Conservation (phyloP, 1,140 invertebrate genomes). For the Rhizoglyphus robini region DNA sequence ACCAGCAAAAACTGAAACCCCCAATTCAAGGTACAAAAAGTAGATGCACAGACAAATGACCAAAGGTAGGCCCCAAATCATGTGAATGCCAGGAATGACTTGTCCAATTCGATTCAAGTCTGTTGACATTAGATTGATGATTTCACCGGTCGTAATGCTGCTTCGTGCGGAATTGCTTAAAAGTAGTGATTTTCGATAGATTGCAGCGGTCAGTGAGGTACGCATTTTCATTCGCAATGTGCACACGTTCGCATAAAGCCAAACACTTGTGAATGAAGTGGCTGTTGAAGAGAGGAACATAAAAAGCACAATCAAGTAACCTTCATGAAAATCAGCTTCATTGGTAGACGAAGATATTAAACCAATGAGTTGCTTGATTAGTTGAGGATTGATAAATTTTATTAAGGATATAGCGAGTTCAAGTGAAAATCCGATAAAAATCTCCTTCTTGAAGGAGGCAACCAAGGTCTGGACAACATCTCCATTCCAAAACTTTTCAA, state of each 20-base stretch:
- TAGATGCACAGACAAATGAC: slow-evolving; percentile 77
- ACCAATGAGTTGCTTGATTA: slow-evolving; percentile 36
- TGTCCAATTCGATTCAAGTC: slow-evolving; percentile 36
- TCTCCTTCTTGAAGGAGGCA: slow-evolving; percentile 62
- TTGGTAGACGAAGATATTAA: no score
- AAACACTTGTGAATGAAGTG: slow-evolving; percentile 29
- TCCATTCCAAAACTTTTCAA: slow-evolving; percentile 37
- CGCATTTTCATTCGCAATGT: no score
- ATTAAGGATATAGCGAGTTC: slow-evolving; percentile 71
- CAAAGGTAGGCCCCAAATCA: slow-evolving; percentile 89
- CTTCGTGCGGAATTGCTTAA: slow-evolving; percentile 31
- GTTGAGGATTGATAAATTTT: slow-evolving; percentile 71
- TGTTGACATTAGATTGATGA: slow-evolving; percentile 42
- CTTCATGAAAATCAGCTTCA: slow-evolving; percentile 66
- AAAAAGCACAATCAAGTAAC: slow-evolving; percentile 29
- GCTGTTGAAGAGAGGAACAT: slow-evolving; percentile 23
- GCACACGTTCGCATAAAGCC: slow-evolving; percentile 49
- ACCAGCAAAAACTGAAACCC: slow-evolving; percentile 34
- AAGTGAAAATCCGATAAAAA: slow-evolving; percentile 59
- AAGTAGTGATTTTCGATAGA: slow-evolving; percentile 30
- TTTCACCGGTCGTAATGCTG: slow-evolving; percentile 39
- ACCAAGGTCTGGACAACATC: slow-evolving; percentile 33
- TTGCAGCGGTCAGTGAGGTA: no score
- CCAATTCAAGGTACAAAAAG: slow-evolving; percentile 68
- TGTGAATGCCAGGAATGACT: slow-evolving; percentile 33